Percentiles rank a stretch among this genome's conserved stretches.
Conservation (phyloP, 92 coral and sea anemone species). For the Pocillopora grandis region DNA sequence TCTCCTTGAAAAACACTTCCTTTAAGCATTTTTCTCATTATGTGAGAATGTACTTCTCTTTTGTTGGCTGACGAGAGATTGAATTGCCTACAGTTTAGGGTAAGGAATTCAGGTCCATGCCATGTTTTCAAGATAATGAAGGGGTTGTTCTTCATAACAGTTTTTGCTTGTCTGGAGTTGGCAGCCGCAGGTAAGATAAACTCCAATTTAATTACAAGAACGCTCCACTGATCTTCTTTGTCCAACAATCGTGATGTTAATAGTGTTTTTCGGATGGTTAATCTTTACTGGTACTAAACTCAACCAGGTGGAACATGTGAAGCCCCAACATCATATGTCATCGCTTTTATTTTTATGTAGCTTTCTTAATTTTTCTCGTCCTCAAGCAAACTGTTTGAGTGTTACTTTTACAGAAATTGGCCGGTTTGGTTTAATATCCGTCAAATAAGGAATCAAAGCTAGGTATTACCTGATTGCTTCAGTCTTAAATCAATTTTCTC, state of each 20-base stretch:
- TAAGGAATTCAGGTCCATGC: not conserved
- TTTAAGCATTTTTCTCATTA: not conserved
- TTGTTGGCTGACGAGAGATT: not conserved
- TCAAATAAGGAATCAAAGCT: too few species aligned
- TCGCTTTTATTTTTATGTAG: too few species aligned
- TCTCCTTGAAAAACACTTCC: not conserved
- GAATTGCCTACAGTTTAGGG: not conserved
- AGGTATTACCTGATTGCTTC: too few species aligned
- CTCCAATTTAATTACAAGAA: not conserved
- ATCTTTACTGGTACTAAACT: conserved; percentile 8
- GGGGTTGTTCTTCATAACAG: conserved; percentile 16
- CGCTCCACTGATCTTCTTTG: conserved; percentile 7
- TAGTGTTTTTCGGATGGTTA: not conserved
- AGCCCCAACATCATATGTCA: not conserved
- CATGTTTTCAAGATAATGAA: conserved; percentile 31
- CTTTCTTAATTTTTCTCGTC: not conserved
- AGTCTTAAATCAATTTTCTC: too few species aligned
- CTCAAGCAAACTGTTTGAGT: too few species aligned
- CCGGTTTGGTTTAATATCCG: too few species aligned
- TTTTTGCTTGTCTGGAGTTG: conserved; percentile 26
- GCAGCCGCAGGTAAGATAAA: conserved; percentile 26
- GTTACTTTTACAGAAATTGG: too few species aligned
- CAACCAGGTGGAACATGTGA: not conserved
- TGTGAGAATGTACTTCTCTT: not conserved
- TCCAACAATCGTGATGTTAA: not conserved